A percentile compares a stretch with the other conserved stretches of the same genome.
Conservation (phyloP, 2,113 vertebrate genomes). For the Engystomops pustulosus region DNA sequence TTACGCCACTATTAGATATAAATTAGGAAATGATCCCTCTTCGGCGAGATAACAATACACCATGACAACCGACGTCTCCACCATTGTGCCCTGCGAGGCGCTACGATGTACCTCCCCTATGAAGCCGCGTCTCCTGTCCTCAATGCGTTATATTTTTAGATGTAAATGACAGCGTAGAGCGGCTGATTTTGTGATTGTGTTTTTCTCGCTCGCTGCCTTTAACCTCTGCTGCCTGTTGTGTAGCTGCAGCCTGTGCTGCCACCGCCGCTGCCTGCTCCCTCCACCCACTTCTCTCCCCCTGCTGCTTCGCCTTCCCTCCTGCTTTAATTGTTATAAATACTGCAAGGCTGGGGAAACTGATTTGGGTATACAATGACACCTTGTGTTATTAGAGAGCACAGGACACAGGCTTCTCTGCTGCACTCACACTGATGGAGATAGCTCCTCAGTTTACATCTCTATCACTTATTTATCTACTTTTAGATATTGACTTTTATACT, state of each 20-base stretch:
- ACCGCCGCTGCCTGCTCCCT: conserved; percentile 22
- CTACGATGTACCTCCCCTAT: background rate
- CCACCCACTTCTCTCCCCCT: conserved; percentile 38
- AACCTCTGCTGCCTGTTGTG: conserved; percentile 31
- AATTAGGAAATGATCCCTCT: background rate
- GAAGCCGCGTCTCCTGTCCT: background rate
- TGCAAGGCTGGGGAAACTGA: conserved; percentile 68
- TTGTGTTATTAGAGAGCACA: conserved; percentile 70
- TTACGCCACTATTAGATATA: background rate
- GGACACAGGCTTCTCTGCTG: conserved; percentile 58
- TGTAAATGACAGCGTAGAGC: background rate
- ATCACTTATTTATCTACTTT: too few relatives aligned
- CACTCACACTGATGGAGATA: background rate
- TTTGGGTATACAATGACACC: conserved; percentile 72
- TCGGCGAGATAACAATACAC: background rate
- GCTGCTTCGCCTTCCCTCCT: conserved; percentile 65
- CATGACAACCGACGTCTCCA: background rate
- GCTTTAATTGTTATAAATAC: conserved; percentile 71
- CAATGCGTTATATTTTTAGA: background rate
- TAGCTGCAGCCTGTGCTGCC: background rate
- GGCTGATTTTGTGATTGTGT: conserved; percentile 2
- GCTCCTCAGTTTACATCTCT: too few relatives aligned
- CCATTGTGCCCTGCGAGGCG: too few relatives aligned
- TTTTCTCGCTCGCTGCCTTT: conserved; percentile 34
- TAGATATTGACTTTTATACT: too few relatives aligned